Evolutionary conservation across 2,113 vertebrate genomes (phyloP).

Genomic region (Kryptolebias marmoratus): DNA sequence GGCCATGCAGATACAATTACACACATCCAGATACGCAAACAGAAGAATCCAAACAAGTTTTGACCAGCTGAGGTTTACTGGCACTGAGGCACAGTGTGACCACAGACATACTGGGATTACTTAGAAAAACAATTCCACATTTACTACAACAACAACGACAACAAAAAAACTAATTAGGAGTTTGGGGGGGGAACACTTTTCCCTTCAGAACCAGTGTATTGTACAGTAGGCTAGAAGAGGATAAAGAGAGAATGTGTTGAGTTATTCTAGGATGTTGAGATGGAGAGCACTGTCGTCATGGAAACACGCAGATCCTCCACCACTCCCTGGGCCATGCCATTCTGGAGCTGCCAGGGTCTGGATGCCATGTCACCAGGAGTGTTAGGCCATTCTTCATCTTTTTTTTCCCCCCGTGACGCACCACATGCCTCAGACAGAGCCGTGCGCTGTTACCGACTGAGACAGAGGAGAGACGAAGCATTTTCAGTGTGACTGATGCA

Average conservation of each 20-base stretch:
- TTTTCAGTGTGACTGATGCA: slow-evolving; percentile 15
- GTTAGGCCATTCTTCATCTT: slow-evolving; percentile 55
- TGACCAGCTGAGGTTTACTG: background rate
- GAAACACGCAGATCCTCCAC: slow-evolving; percentile 66
- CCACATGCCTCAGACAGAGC: slow-evolving; percentile 35
- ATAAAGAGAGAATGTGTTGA: slow-evolving; percentile 58
- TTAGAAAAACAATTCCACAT: background rate
- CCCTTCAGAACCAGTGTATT: slow-evolving; percentile 52
- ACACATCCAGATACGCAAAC: slow-evolving; percentile 46
- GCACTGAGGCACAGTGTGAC: slow-evolving; percentile 21
- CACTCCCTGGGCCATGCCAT: slow-evolving; percentile 59
- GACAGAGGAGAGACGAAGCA: slow-evolving; percentile 18
- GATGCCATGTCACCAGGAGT: slow-evolving; percentile 57
- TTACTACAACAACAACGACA: background rate
- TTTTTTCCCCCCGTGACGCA: slow-evolving; percentile 19
- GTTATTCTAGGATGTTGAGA: slow-evolving; percentile 74
- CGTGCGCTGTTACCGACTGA: slow-evolving; percentile 38
- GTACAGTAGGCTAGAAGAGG: slow-evolving; percentile 23
- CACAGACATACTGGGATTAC: background rate
- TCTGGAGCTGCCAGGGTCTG: slow-evolving; percentile 54
- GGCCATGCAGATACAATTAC: slow-evolving; percentile 52
- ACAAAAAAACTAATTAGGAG: too few relatives aligned
- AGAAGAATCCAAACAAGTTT: slow-evolving; percentile 16
- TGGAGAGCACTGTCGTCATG: slow-evolving; percentile 59
- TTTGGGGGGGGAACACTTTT: slow-evolving; percentile 5